Percentiles rank a stretch among this genome's conserved stretches.
These are phyloP conservation scores for Prorops nasuta DNA, from an alignment of 1,140 invertebrate genomes.

Conservation along the genomic window DNA sequence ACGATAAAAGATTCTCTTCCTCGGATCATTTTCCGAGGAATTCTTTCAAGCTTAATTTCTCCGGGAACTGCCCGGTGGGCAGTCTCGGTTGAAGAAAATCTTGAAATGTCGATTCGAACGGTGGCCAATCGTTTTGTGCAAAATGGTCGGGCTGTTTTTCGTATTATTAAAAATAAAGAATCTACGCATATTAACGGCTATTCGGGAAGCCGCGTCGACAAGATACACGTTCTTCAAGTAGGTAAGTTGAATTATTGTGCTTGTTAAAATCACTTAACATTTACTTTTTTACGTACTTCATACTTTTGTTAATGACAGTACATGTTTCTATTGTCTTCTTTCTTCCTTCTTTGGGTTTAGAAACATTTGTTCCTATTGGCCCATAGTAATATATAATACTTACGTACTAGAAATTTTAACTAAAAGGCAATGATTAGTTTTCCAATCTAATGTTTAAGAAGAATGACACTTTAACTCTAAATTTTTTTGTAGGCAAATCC, in stretches of 20 bases:
- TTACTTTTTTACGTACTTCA: background rate
- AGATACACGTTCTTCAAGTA: slow-evolving; percentile 60
- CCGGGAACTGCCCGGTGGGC: slow-evolving; percentile 39
- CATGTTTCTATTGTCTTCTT: background rate
- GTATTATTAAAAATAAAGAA: slow-evolving; percentile 53
- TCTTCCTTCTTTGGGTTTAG: background rate
- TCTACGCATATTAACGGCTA: slow-evolving; percentile 35
- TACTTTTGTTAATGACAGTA: background rate
- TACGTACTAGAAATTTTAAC: background rate
- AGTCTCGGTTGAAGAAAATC: slow-evolving; percentile 30
- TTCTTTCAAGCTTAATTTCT: background rate
- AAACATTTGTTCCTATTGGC: too few species aligned
- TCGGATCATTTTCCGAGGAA: too few species aligned
- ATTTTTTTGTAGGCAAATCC: slow-evolving; percentile 37
- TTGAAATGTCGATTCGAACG: slow-evolving; percentile 60
- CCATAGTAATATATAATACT: too few species aligned
- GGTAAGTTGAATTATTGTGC: slow-evolving; percentile 40
- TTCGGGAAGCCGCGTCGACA: slow-evolving; percentile 32
- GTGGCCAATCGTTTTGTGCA: slow-evolving; percentile 55
- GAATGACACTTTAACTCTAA: background rate
- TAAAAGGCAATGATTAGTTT: too few species aligned
- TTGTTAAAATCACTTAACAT: too few species aligned
- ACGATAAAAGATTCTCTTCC: too few species aligned
- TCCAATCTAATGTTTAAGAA: background rate
- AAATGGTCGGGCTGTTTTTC: slow-evolving; percentile 60